Evolutionary conservation across 2,888 invertebrate genomes (phyloP), one percentile per base, ranked within the genome.

Genomic region (Drosophila helvetica): DNA sequence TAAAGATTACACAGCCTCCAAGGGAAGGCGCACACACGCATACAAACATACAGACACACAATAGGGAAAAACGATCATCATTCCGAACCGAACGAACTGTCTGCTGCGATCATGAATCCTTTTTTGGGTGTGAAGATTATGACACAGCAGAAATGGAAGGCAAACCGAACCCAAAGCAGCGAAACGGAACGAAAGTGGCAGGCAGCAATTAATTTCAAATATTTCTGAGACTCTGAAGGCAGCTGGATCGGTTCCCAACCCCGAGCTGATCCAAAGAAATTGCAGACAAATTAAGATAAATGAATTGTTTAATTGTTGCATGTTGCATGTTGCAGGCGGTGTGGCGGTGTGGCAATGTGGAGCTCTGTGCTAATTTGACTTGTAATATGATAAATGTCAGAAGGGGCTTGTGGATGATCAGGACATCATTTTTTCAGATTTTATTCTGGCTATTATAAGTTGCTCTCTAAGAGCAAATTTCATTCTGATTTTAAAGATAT

Each of bases 211-310:
- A 88, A 89, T 89, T 88, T 89, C 84, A 79, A 84, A 89, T 89
- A 80, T 81, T 74, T 85, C 47, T 27, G 6, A 2, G 67, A 62
- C 62, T 61, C 1, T 33, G 42, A 22, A 42, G 54, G 46, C 80
- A 80, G 80, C 77, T 85, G 83, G 56, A 27, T 27, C 27, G 5
- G 25, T 7, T 25, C 25, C 7, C 27, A 27, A 15, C 15, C 52
- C 67, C 65, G 51, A 56, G 60, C 38, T 66, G 66, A 66, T 66
- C 65, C 51, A 75, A 73, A 63, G 70, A 75, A 80, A 80, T 79
- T 80, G 78, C 81, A 84, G 82, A 84, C 89, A 89, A 88, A 88
- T 88, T 88, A 88, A 89, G 88, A 89, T 88, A 84, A 88, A 88
- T 88, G 89, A 78, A 89, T 89, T 86, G 88, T 89, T 84, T 88